Evolutionary conservation across 2,888 invertebrate species (phyloP), one percentile per base, ranked within the genome.

Genomic region (Druceiella hillmani): DNA sequence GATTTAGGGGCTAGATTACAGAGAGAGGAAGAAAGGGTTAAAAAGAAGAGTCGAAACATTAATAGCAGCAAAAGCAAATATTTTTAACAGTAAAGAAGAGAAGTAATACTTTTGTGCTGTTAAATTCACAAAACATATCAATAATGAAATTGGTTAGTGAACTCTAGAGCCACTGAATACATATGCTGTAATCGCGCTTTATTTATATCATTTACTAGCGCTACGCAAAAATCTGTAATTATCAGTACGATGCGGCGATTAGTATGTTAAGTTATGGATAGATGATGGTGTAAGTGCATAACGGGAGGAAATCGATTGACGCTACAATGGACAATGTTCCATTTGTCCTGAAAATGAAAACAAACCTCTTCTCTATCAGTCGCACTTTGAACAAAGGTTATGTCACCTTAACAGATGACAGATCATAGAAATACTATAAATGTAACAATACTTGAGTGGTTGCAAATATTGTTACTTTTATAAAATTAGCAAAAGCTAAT

Each of bases 261-360:
- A 43, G 38, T 46, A 48, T 15, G 2, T 10, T 13, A 1, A 50
- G 49, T 1, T 41, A 14, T 13, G 50, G 47, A 44, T 38, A 48
- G 47, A 27, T 52, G 42, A 45, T 44, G 24, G 25, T 45, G 4
- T 37, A 49, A 13, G 49, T 52, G 0, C 43, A 3, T 3, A 41
- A 51, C n/a, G 50, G 51, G 2, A 32, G 2, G 4, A 43, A 47
- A 34, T 53, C 49, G 49, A 39, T 52, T 10, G 30, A 48, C 3
- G 49, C 51, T 2, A 39, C 42, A 24, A 46, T 51, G 36, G 45
- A 51, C 13, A 48, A 50, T 13, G 52, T 53, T 1, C 14, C 52
- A 4, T 42, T 30, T 14, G 50, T 53, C 14, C 50, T 49, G 1
- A 45, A 47, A 16, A 14, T 47, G 11, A 42, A 46, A 29, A 44